These are phyloP conservation scores for Mesorhabditis spiculigera DNA, from an alignment of 2,888 invertebrate species.

Conservation along the genomic window DNA sequence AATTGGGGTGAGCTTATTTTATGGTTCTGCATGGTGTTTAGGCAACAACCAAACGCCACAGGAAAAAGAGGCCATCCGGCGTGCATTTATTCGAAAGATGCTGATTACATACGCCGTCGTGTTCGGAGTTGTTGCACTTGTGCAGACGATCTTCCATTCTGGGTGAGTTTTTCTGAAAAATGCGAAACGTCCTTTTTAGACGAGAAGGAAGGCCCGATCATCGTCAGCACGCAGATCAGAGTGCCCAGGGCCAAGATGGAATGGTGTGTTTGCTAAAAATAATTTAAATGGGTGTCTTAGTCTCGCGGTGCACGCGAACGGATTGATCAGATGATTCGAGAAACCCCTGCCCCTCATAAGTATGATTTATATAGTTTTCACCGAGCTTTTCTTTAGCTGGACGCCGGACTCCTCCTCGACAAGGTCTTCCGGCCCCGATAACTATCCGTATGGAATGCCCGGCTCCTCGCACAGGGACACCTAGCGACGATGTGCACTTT, in stretches of 20 bases:
- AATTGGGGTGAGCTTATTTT: neutral
- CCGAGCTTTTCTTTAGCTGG: no score
- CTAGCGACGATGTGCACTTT: no score
- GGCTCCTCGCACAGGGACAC: no score
- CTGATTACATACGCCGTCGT: neutral
- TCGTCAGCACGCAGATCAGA: neutral
- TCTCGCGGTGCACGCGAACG: neutral
- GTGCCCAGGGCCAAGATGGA: neutral
- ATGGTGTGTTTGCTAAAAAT: neutral
- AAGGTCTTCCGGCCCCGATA: no score
- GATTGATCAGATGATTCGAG: neutral
- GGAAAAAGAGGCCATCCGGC: neutral
- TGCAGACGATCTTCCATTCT: neutral
- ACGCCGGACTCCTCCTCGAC: no score
- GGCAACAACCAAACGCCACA: neutral
- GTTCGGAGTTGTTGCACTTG: neutral
- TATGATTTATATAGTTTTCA: no score
- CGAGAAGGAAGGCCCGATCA: neutral
- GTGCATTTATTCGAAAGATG: neutral
- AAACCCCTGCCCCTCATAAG: neutral
- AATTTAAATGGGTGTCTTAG: neutral
- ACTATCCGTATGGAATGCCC: no score
- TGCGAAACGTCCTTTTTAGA: neutral
- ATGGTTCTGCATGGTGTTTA: neutral
- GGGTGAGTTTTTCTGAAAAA: conserved; percentile 1